These are phyloP conservation scores for Plusia festucae DNA, from an alignment of 2,888 invertebrate species.

Conservation along the genomic window DNA sequence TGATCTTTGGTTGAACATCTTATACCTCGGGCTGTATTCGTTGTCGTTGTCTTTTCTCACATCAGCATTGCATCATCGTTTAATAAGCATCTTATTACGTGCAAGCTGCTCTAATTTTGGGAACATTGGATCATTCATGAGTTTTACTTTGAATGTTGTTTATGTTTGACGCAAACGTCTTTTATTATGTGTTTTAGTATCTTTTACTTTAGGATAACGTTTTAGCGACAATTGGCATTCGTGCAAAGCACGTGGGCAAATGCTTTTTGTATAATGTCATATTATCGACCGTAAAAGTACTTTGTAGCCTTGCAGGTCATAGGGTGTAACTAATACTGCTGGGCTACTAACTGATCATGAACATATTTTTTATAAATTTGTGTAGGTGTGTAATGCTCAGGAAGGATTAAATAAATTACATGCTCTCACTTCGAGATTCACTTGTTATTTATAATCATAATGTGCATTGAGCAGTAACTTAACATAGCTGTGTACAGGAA, in stretches of 20 bases:
- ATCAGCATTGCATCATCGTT: conserved; percentile 9
- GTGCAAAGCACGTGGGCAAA: not conserved
- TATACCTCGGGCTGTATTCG: not conserved
- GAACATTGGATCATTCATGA: conserved; percentile 21
- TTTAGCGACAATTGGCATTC: not conserved
- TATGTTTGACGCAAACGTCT: conserved; percentile 21
- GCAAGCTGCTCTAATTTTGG: conserved; percentile 20
- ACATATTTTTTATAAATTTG: conserved; percentile 31
- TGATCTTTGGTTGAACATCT: not conserved
- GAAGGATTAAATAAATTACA: not conserved
- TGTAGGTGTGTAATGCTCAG: not conserved
- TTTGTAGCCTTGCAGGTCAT: not conserved
- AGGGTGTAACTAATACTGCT: not conserved
- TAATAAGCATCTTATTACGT: conserved; percentile 2
- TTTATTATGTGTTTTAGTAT: conserved; percentile 2
- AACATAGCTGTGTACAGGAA: too few species aligned
- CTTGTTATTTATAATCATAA: too few species aligned
- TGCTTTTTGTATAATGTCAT: not conserved
- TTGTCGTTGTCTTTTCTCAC: not conserved
- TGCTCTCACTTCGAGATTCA: too few species aligned
- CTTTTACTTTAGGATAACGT: not conserved
- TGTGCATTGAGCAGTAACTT: too few species aligned
- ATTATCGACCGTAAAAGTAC: not conserved
- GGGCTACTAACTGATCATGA: not conserved
- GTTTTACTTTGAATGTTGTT: conserved; percentile 28